Base-by-base conservation (phyloP, 2,888 invertebrate species). In the Pheosia gnoma region DNA sequence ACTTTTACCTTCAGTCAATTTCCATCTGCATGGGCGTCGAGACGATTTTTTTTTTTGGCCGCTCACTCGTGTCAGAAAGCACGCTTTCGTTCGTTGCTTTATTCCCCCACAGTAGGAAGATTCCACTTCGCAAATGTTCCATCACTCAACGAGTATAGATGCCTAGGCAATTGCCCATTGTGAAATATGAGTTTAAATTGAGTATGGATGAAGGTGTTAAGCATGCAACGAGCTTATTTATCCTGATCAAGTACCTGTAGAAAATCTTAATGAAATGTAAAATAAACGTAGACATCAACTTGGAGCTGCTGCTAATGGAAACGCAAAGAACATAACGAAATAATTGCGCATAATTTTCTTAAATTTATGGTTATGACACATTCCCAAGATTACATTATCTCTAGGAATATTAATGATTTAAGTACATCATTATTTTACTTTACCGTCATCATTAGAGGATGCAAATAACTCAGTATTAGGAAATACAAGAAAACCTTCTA, bases 1-100 rank as follows among this genome's bases (percentile, higher is more conserved):
- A 71, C 65, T 71, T 71, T 74, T 73, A 68, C 68, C 67, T 57
- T 65, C 68, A 38, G 56, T 57, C 55, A 57, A 62, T 68, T 66
- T 65, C 61, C 58, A 72, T 60, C 62, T 66, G 65, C 66, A 62
- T 56, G 58, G 37, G 52, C 47, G 39, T 43, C 37, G 25, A 39
- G 37, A 51, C 47, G 43, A 63, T 65, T 58, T 55, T 47, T 25
- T 25, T 63, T 41, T 60, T 38, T 52, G 7, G n/a, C 47, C 49
- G 37, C 43, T 56, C 36, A 55, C 49, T 65, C 37, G 57, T 54
- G 57, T 38, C n/a, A 52, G 8, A 36, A 36, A 36, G 36, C 11
- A 55, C 39, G 11, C 54, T 36, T 54, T 38, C 55, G 9, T 55
- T 55, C n/a, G 11, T 55, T 55, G 36, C 38, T 11, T 54, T 38